A percentile compares a stretch with the other conserved stretches of the same genome.
Conservation (phyloP, 2,888 invertebrate species). For the Acanthosepion pharaonis region DNA sequence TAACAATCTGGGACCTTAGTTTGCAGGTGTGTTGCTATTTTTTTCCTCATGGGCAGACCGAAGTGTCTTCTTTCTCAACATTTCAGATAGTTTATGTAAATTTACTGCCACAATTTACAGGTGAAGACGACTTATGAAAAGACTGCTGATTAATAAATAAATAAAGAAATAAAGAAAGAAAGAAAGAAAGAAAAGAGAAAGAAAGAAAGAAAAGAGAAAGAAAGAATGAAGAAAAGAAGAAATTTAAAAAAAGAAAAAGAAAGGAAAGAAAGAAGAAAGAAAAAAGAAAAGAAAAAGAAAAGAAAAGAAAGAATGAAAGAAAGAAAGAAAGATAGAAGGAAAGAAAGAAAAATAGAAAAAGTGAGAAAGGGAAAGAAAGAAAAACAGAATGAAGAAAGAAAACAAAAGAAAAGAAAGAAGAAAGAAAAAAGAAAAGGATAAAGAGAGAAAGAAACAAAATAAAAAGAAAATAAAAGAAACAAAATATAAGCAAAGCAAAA, state of each 20-base stretch:
- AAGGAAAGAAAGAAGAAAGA: neutral
- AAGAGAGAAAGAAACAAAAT: neutral
- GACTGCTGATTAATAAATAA: neutral
- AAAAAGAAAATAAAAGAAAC: neutral
- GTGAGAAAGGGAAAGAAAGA: neutral
- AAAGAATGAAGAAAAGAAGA: neutral
- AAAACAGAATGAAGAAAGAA: neutral
- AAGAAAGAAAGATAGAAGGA: neutral
- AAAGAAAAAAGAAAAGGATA: neutral
- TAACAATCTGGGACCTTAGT: neutral
- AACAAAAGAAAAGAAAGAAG: no score
- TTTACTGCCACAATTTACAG: neutral
- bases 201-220: neutral
- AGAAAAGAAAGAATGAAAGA: neutral
- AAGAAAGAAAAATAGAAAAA: neutral
- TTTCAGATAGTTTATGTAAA: neutral
- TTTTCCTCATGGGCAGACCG: neutral
- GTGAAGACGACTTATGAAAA: neutral
- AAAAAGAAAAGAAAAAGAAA: no score
- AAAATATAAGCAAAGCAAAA: neutral
- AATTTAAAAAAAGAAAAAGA: neutral
- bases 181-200: neutral
- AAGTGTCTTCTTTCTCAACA: neutral
- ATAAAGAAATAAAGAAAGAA: neutral
- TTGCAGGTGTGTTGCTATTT: neutral